phyloP scores from a whole-genome alignment of 2,113 vertebrate species.

The Mormyrus iriodes region DNA sequence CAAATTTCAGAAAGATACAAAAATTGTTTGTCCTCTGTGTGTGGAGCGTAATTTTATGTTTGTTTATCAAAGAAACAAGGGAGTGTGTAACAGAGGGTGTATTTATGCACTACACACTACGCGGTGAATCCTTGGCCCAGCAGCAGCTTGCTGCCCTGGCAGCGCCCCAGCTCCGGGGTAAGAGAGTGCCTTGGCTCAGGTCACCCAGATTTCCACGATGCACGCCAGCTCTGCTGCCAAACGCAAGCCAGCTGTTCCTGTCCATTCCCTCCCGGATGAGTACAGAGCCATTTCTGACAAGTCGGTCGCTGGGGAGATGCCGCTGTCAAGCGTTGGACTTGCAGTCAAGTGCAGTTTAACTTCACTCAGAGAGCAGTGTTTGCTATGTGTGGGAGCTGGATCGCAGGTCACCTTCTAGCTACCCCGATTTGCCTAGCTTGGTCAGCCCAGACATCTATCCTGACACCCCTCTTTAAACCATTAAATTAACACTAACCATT shows the following conservation, averaged over 20 bases:
- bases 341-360: conserved; percentile 39
- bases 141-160: conserved; percentile 34
- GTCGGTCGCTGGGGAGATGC: conserved; percentile 39
- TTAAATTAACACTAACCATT: not conserved
- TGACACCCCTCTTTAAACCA: not conserved
- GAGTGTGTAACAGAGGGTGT: conserved; percentile 25
- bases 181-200: conserved; percentile 29
- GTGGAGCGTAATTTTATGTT: not conserved
- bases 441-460: not conserved
- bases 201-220: conserved; percentile 21
- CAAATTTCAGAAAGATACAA: not conserved
- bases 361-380: not conserved
- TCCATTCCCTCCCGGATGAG: conserved; percentile 44
- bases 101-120: conserved; percentile 28
- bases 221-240: conserved; percentile 29
- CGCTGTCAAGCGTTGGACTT: conserved; percentile 35
- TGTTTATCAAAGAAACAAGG: not conserved
- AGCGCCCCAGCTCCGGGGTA: conserved; percentile 28
- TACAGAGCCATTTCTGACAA: conserved; percentile 19
- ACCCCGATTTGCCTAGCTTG: not conserved
- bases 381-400: not conserved
- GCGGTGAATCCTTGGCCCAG: not conserved
- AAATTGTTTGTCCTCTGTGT: not conserved
- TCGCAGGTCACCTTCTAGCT: not conserved
- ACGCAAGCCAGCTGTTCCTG: conserved; percentile 48